Base-by-base conservation (phyloP, 2,113 vertebrate genomes). In the Burhinus oedicnemus region DNA sequence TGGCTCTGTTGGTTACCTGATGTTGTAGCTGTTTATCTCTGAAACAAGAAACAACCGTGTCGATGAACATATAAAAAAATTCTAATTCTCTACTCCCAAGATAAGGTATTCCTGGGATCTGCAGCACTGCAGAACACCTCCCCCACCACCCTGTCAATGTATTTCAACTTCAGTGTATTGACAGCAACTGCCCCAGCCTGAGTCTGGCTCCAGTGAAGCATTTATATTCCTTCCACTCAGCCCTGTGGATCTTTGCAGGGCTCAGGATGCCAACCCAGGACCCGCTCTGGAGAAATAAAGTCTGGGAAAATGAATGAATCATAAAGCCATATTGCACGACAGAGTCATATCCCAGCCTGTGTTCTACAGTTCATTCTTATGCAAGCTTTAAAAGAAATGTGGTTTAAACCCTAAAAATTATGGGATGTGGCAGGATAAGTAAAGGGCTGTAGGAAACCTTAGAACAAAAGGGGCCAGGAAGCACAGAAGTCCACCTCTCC, bases 181-280 rank as follows among this genome's bases (percentile, higher is more conserved):
- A 94, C 96, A 96, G 75, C 83, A 77, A 78, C 83, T 90, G 74
- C 95, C 91, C 90, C 77, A 89, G 90, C 84, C n/a, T 0, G 40
- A 83, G 78, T 84, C 96, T 92, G 95, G 85, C 95, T 97, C 95
- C 96, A 93, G 45, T 27, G 86, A 88, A 90, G 91, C 96, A 75
- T 95, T 89, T 80, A 40, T 87, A 78, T 92, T 97, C 93, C 36
- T 92, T 95, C 94, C 84, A 79, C 87, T 92, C 65, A 71, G 52
- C 74, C 69, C 85, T 42, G 81, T 88, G 22, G 55, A 66, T 66
- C 76, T 88, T 89, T 76, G 80, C 69, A 81, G 93, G 84, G 79
- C 80, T 79, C 36, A 77, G 92, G 60, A 89, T n/a, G 90, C 91
- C 86, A 89, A 90, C 58, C 32, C 85, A 82, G 68, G 26, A 45